Base-by-base conservation (phyloP, 2,113 vertebrate species). In the Sorex fumeus region DNA sequence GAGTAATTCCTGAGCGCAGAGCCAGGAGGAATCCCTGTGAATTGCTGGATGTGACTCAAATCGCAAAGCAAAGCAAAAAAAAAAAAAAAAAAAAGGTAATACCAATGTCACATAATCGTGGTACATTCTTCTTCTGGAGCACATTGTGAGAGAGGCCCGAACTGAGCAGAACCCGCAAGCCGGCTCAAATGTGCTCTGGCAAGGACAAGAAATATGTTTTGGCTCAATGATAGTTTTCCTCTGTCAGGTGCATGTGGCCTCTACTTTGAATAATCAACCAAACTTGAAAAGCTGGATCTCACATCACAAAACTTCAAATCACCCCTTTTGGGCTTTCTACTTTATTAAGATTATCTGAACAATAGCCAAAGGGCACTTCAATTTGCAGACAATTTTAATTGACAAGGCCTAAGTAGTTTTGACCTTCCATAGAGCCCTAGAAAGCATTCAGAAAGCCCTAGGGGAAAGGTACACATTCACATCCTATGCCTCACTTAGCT, bases 321-420 rank as follows among this genome's bases (percentile, higher is more conserved):
- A 28, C 81, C 21, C 21, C 74, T 87, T 64, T 87, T 62, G 32
- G 30, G 40, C 45, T 40, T 57, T 21, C 6, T 10, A 78, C 47
- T 74, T 75, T 74, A 50, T 69, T 87, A 4, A 57, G 40, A 83
- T 23, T 13, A 66, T 36, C 53, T 43, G 53, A 69, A 57, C 21
- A 1, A 21, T 50, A 45, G 40, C 9, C 78, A 84, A 84, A 80
- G 47, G 0, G 21, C n/a, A 60, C 36, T 84, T 83, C 27, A 34
- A 53, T 57, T 7, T 90, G n/a, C 25, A 74, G 76, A 74, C 12
- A 40, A 28, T 43, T 84, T 95, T 94, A 92, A 93, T 25, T 57
- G 80, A 62, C 67, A 30, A 1, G 47, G 19, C 32, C 34, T 32
- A 5, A 76, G 81, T 40, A 45, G 23, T n/a, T 78, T 28, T 75